Base-by-base conservation (phyloP, 2,113 vertebrate species). In the Atrichornis clamosus region DNA sequence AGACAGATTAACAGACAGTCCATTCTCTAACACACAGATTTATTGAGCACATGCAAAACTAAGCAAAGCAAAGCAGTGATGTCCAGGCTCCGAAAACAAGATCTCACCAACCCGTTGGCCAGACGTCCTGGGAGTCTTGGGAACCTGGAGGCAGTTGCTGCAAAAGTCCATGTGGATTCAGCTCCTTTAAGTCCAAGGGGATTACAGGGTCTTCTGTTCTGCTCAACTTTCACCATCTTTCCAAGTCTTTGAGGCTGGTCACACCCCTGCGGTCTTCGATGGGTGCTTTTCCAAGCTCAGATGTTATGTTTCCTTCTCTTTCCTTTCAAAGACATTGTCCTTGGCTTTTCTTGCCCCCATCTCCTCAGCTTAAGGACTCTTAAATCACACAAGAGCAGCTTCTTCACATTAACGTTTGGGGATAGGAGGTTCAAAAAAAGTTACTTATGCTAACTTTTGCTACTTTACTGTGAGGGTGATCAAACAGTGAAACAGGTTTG, bases 381-480 rank as follows among this genome's bases (percentile, higher is more conserved):
- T 92, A 87, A 95, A 96, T 84, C 94, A 84, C 96, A 95, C 52
- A 84, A 70, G 22, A 92, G n/a, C 33, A 92, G 47, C 86, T 68
- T 72, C 60, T 89, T 74, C 47, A 56, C 52, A 41, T 39, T 50
- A 80, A 33, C 37, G 13, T 84, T 84, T 81, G 47, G 44, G 39
- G 49, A 30, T 64, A 6, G 3, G 64, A 64, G 30, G 15, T 75
- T 82, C 33, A 72, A 84, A 84, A 49, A 23, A 78, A 70, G 37
- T 42, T 77, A 64, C 47, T 76, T 88, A 87, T 49, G 16, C 90
- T 93, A 94, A 88, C 41, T 93, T 46, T 55, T 70, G 9, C 13
- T 63, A 72, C 68, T 75, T 78, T 68, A 82, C 78, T 64, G 60
- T 50, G 27, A 72, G 13, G 17, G 27, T 82, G n/a, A 82, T 79